These are phyloP conservation scores for Dipodomys ordii DNA, from an alignment of 2,113 vertebrate genomes.

Conservation along the genomic window DNA sequence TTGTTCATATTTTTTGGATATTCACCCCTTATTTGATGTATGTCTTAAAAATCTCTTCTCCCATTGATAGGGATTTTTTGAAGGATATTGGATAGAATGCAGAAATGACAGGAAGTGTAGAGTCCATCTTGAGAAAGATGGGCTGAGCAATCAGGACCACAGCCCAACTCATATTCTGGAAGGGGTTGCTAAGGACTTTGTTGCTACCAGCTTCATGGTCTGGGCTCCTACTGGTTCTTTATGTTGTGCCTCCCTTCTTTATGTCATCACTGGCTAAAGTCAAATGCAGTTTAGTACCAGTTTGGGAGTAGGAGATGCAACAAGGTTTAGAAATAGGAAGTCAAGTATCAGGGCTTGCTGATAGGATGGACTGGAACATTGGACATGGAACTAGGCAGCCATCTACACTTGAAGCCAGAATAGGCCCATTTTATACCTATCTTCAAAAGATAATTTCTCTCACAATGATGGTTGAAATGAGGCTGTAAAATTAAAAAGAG, in stretches of 20 bases:
- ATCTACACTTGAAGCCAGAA: not conserved
- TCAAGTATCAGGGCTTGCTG: not conserved
- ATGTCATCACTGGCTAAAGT: not conserved
- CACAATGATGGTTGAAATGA: not conserved
- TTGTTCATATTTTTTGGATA: not conserved
- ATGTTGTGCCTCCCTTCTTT: not conserved
- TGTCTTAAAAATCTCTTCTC: not conserved
- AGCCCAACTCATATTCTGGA: not conserved
- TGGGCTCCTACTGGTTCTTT: accelerated
- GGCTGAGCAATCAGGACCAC: accelerated
- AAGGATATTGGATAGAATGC: not conserved
- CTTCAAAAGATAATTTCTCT: too few relatives aligned
- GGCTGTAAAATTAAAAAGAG: not conserved
- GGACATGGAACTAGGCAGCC: not conserved
- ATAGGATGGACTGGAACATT: not conserved
- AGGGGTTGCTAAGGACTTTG: too few relatives aligned
- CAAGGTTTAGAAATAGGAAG: not conserved
- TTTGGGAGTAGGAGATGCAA: not conserved
- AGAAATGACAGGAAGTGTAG: not conserved
- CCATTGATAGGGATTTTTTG: not conserved
- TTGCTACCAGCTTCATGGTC: not conserved
- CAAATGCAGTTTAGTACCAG: not conserved
- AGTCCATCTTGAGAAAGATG: not conserved
- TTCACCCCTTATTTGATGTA: not conserved
- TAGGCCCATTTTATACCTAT: not conserved